Evolutionary conservation across 2,888 invertebrate species (phyloP).

Genomic region (Cryptops parisi): DNA sequence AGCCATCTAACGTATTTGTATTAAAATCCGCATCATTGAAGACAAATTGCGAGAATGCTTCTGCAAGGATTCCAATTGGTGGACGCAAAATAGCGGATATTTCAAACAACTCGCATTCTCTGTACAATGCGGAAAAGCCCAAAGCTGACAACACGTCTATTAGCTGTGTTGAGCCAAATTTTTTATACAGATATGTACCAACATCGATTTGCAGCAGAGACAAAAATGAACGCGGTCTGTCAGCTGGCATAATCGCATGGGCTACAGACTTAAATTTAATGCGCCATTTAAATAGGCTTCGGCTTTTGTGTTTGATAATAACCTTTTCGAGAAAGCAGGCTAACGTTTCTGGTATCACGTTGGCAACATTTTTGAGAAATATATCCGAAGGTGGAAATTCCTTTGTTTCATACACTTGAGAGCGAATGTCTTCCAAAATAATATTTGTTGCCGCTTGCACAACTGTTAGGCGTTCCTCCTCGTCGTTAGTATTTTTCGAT

Average conservation of each 20-base stretch:
- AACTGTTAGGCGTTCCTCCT: too few species aligned
- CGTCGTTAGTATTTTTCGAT: too few species aligned
- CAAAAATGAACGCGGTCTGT: neutral
- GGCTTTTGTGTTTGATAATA: neutral
- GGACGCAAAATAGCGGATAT: neutral
- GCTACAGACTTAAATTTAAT: neutral
- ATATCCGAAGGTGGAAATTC: neutral
- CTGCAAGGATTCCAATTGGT: neutral
- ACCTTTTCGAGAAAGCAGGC: neutral
- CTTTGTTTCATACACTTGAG: neutral
- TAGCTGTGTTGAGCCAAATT: neutral
- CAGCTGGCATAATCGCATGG: neutral
- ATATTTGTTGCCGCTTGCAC: too few species aligned
- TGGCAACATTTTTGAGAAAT: neutral
- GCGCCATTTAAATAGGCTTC: neutral
- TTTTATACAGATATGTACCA: neutral
- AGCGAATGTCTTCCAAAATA: neutral
- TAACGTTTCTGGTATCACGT: neutral
- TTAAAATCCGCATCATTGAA: neutral
- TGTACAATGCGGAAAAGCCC: neutral
- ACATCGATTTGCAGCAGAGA: neutral
- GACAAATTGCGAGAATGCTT: neutral
- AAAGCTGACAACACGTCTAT: neutral
- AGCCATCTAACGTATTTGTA: neutral
- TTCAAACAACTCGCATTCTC: neutral